Conservation (phyloP, 2,113 vertebrate species). For the Phyllopteryx taeniolatus region DNA sequence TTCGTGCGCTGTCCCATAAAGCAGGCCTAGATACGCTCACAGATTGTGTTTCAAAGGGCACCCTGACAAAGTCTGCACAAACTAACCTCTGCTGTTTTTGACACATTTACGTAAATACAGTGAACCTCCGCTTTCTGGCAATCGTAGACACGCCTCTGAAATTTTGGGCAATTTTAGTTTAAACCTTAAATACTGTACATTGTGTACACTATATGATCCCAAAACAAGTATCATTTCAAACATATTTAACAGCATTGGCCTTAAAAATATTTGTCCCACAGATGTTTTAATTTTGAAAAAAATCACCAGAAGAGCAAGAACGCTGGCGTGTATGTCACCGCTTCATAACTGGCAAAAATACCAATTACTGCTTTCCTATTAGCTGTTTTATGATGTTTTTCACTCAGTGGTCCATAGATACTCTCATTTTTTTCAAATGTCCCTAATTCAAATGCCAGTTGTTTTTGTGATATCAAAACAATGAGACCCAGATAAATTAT, state of each 20-base stretch:
- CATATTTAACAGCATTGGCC: background rate
- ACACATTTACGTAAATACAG: conserved; percentile 22
- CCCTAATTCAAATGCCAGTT: too few species aligned
- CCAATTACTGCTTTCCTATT: background rate
- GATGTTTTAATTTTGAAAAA: background rate
- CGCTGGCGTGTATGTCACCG: background rate
- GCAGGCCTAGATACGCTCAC: conserved; percentile 34
- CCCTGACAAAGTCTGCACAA: conserved; percentile 25
- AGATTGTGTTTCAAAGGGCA: conserved; percentile 34
- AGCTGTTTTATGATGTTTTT: background rate
- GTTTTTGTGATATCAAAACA: too few species aligned
- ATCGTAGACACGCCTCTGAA: background rate
- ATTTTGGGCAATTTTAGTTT: too few species aligned
- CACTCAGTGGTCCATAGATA: too few species aligned
- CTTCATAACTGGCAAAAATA: background rate
- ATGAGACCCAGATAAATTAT: too few species aligned
- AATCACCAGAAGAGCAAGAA: background rate
- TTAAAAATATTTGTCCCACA: background rate
- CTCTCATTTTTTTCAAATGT: too few species aligned
- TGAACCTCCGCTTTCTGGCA: background rate
- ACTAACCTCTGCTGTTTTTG: conserved; percentile 25
- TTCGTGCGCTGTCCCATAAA: conserved; percentile 36
- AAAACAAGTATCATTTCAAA: background rate
- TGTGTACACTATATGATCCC: background rate
- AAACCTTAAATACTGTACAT: too few species aligned